These are phyloP conservation scores for Mus minutoides DNA, from an alignment of 2,797 vertebrate species.

Conservation along the genomic window DNA sequence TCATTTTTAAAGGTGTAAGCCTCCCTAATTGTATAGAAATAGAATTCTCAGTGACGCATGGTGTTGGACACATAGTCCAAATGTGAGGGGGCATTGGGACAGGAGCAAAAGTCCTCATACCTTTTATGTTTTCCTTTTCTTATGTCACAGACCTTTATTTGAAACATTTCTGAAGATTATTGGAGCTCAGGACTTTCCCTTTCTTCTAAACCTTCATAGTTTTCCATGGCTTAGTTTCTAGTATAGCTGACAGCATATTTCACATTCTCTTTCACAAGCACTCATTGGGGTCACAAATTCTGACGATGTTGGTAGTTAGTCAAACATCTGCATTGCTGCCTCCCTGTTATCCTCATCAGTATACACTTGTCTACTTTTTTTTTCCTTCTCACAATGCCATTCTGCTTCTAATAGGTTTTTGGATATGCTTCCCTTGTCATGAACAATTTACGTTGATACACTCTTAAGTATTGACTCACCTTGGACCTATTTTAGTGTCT, in stretches of 20 bases:
- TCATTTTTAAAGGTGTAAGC: not conserved
- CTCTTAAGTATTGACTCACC: not conserved
- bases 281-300: conserved; percentile 55
- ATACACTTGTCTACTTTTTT: conserved; percentile 38
- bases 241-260: conserved; percentile 70
- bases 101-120: conserved; percentile 26
- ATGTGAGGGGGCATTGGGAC: not conserved
- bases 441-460: not conserved
- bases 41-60: not conserved
- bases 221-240: conserved; percentile 60
- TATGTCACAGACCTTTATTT: conserved; percentile 73
- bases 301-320: conserved; percentile 65
- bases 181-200: not conserved
- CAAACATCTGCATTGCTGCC: conserved; percentile 69
- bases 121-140: conserved; percentile 60
- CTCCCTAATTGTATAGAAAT: not conserved
- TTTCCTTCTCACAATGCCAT: conserved; percentile 15
- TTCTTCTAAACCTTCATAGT: conserved; percentile 64
- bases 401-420: conserved; percentile 50
- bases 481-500: not conserved
- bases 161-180: conserved; percentile 73
- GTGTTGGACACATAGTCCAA: not conserved
- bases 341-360: conserved; percentile 38
- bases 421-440: not conserved
- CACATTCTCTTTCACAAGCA: conserved; percentile 76